Evolutionary conservation across 2,113 vertebrate species (phyloP).

Genomic region (Copsychus sechellarum): DNA sequence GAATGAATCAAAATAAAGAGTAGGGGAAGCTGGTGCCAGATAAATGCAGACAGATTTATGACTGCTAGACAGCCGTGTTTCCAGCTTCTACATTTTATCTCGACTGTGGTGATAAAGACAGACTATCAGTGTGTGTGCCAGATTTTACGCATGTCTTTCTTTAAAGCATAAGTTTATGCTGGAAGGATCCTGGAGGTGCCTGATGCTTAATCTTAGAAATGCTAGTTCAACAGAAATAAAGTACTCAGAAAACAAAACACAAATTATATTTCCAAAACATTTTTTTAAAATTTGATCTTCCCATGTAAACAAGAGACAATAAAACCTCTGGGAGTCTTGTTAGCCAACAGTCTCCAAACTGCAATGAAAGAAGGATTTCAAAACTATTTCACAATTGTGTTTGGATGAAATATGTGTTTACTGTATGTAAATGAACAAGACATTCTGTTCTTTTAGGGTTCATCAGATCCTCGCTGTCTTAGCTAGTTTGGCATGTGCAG

Average conservation of each 20-base stretch:
- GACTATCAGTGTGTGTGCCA: background rate
- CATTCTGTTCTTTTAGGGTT: conserved; percentile 71
- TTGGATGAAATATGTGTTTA: conserved; percentile 74
- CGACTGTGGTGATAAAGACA: conserved; percentile 32
- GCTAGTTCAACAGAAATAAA: conserved; percentile 24
- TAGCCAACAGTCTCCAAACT: conserved; percentile 61
- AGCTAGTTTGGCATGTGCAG: conserved; percentile 16
- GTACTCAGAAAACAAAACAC: conserved; percentile 40
- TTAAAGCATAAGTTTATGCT: conserved; percentile 34
- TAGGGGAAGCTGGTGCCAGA: background rate
- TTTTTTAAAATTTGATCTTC: conserved; percentile 63
- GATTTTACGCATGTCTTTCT: conserved; percentile 12
- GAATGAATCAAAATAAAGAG: conserved; percentile 22
- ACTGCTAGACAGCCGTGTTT: conserved; percentile 34
- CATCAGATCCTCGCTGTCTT: conserved; percentile 18
- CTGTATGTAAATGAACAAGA: conserved; percentile 76
- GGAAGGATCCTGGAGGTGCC: conserved; percentile 43
- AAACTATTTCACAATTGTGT: conserved; percentile 71
- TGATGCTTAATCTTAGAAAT: conserved; percentile 46
- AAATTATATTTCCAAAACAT: conserved; percentile 57
- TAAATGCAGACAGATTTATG: conserved; percentile 48
- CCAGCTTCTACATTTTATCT: conserved; percentile 53
- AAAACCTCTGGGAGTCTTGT: conserved; percentile 60
- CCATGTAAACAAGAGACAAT: conserved; percentile 66
- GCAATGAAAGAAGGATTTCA: conserved; percentile 69